These are phyloP conservation scores for Molothrus aeneus DNA, from an alignment of 2,797 vertebrate species.

Conservation along the genomic window DNA sequence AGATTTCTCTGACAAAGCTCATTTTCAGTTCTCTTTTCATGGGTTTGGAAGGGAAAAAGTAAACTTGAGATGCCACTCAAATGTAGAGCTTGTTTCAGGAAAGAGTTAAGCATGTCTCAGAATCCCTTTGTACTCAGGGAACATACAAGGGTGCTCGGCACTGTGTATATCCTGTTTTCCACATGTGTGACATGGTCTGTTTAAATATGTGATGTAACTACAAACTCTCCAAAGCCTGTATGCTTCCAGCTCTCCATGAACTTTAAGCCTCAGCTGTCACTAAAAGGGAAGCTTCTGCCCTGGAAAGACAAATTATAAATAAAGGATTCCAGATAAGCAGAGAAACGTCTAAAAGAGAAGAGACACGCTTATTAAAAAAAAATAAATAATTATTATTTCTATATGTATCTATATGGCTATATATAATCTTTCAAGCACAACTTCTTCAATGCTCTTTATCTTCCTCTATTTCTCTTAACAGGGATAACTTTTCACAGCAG, in stretches of 20 bases:
- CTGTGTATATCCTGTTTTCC: neutral
- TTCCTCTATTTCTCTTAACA: neutral
- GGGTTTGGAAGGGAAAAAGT: neutral
- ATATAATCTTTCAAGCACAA: neutral
- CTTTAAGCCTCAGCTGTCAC: neutral
- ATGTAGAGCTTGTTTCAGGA: neutral
- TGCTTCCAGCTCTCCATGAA: neutral
- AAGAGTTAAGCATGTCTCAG: neutral
- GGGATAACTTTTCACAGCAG: neutral
- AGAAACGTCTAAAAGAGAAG: neutral
- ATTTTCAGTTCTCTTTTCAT: neutral
- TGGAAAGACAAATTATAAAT: neutral
- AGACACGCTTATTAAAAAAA: neutral
- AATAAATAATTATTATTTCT: neutral
- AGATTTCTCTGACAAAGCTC: neutral
- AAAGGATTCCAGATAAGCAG: neutral
- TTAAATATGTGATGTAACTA: neutral
- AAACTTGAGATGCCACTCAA: neutral
- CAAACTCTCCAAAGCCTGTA: neutral
- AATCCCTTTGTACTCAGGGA: neutral
- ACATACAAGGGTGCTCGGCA: neutral
- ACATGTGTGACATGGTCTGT: neutral
- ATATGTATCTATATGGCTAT: neutral
- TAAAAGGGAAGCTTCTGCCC: neutral
- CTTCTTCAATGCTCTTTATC: neutral